These are phyloP conservation scores for Marcusenius ussheri DNA, from an alignment of 2,113 vertebrate species.

Conservation along the genomic window DNA sequence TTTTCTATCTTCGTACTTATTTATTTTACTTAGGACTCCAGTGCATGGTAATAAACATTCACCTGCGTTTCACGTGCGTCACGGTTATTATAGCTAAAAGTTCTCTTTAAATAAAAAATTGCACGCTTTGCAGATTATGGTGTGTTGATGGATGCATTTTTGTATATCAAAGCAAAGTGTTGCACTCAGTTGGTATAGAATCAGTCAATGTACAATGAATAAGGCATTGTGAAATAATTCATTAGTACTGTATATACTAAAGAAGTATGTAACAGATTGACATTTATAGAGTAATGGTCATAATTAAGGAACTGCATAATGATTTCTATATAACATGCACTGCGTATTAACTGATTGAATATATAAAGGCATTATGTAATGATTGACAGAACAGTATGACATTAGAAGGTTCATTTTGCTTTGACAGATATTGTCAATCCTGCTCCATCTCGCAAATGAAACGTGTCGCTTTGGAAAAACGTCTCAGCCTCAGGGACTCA, in stretches of 20 bases:
- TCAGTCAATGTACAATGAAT: neutral
- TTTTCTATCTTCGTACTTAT: neutral
- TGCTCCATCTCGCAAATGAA: neutral
- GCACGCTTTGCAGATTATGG: neutral
- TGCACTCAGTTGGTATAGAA: neutral
- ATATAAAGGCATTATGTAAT: neutral
- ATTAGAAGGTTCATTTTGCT: neutral
- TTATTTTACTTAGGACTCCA: neutral
- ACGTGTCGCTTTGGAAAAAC: neutral
- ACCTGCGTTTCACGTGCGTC: neutral
- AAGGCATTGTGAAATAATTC: neutral
- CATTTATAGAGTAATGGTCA: neutral
- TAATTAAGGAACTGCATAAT: neutral
- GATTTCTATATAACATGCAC: neutral
- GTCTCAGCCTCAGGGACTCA: neutral
- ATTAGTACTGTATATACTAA: neutral
- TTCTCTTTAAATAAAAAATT: neutral
- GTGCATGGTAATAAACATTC: neutral
- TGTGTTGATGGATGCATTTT: neutral
- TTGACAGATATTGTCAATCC: neutral
- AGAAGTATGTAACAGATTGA: neutral
- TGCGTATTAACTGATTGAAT: neutral
- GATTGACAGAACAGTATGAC: neutral
- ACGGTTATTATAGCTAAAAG: neutral
- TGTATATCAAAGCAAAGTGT: neutral